A percentile compares a stretch with the other conserved stretches of the same genome.
These are phyloP conservation scores for Zaprionus vittiger DNA, from an alignment of 1,140 invertebrate genomes.

Conservation along the genomic window DNA sequence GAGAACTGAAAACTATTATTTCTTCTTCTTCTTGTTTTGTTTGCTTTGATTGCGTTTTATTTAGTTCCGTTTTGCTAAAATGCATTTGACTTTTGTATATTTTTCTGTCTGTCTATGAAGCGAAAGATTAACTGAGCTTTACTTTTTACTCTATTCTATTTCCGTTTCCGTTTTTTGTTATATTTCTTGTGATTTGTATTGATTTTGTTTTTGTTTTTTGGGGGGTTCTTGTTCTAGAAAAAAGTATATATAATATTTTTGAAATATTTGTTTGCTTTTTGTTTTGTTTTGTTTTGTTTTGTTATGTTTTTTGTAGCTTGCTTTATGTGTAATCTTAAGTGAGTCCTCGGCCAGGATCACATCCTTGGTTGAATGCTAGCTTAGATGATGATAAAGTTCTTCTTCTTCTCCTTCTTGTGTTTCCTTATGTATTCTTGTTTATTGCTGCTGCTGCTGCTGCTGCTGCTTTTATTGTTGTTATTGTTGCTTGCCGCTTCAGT, in stretches of 20 bases:
- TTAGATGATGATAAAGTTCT: conserved; percentile 81
- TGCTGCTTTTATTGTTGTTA: conserved; percentile 25
- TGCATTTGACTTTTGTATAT: conserved; percentile 46
- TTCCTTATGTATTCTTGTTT: conserved; percentile 36
- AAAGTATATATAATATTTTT: conserved; percentile 71
- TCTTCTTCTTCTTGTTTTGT: conserved; percentile 1
- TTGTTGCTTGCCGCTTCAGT: conserved; percentile 51
- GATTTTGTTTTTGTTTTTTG: conserved; percentile 10
- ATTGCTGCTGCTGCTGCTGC: conserved; percentile 30
- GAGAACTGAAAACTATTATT: conserved; percentile 35
- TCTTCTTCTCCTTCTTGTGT: background rate
- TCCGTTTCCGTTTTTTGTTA: conserved; percentile 28
- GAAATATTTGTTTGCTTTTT: conserved; percentile 62
- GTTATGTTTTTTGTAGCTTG: conserved; percentile 25
- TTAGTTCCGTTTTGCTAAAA: conserved; percentile 34
- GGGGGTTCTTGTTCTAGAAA: conserved; percentile 42
- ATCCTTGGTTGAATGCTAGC: conserved; percentile 83
- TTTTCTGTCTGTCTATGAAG: conserved; percentile 51
- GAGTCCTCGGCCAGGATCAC: conserved; percentile 79
- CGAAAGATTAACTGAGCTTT: conserved; percentile 53
- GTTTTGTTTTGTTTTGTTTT: conserved; percentile 56
- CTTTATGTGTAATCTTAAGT: conserved; percentile 61
- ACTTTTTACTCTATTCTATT: conserved; percentile 30
- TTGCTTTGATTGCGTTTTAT: conserved; percentile 1
- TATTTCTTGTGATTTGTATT: conserved; percentile 29